Evolutionary conservation across 2,888 invertebrate genomes (phyloP).

Genomic region (Chloroclysta siterata): DNA sequence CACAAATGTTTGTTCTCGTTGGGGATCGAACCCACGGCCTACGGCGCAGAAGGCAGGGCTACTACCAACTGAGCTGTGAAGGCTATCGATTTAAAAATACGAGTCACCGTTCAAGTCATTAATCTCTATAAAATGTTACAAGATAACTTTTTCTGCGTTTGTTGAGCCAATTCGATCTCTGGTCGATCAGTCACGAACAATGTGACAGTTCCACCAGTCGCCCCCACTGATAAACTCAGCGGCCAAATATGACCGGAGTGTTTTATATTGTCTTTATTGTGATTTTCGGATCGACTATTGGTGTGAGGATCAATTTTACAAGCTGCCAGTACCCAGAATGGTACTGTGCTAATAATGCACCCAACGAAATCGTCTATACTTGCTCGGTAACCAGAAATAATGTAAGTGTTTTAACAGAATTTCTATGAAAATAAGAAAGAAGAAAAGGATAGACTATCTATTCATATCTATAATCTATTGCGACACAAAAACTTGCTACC

Average conservation of each 20-base stretch:
- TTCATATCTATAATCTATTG: too few species aligned
- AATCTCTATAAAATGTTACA: neutral
- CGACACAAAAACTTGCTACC: too few species aligned
- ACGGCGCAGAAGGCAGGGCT: too few species aligned
- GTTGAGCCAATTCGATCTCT: conserved; percentile 61
- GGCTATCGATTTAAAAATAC: too few species aligned
- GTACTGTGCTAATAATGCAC: conserved; percentile 71
- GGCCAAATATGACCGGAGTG: conserved; percentile 15
- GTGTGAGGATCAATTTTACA: conserved; percentile 72
- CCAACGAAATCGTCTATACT: conserved; percentile 68
- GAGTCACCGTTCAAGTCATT: too few species aligned
- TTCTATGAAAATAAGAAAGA: too few species aligned
- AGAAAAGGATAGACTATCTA: too few species aligned
- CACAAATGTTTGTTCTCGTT: too few species aligned
- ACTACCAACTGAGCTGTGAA: too few species aligned
- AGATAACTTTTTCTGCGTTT: conserved; percentile 35
- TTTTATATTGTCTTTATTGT: conserved; percentile 43
- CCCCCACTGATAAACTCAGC: conserved; percentile 32
- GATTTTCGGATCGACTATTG: conserved; percentile 47
- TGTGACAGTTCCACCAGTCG: conserved; percentile 62
- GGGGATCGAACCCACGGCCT: too few species aligned
- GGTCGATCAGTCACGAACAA: conserved; percentile 52
- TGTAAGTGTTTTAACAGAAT: conserved; percentile 60
- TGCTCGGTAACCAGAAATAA: conserved; percentile 59
- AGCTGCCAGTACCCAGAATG: conserved; percentile 72